These are phyloP conservation scores for Albula glossodonta DNA, from an alignment of 2,113 vertebrate species.

Conservation along the genomic window DNA sequence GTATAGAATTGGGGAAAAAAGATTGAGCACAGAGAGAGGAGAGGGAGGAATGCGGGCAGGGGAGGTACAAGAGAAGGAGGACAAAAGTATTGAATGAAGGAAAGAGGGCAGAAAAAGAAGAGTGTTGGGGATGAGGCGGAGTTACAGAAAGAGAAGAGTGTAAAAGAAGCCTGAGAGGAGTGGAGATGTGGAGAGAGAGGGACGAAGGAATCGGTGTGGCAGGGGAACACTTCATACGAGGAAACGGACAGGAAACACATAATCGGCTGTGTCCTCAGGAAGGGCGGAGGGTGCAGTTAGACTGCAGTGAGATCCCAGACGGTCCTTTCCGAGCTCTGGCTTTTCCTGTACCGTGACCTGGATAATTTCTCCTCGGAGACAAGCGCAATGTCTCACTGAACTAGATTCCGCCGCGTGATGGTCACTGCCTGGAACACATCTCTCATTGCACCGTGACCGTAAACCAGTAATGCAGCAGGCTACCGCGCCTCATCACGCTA, in stretches of 20 bases:
- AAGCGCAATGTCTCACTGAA: constrained; percentile 59
- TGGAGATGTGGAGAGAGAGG: background rate
- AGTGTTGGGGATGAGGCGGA: background rate
- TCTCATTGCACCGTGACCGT: background rate
- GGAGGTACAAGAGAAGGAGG: background rate
- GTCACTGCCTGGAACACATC: constrained; percentile 11
- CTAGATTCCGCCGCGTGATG: constrained; percentile 56
- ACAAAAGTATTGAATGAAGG: background rate
- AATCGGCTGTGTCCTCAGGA: too few species aligned
- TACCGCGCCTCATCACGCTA: background rate
- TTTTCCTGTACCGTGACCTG: constrained; percentile 66
- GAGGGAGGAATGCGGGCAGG: background rate
- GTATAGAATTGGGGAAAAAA: background rate
- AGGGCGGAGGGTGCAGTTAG: constrained; percentile 21
- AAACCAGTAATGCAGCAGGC: background rate
- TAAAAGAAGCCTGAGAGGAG: background rate
- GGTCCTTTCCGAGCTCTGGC: constrained; percentile 32
- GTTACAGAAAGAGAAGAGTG: background rate
- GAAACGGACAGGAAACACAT: too few species aligned
- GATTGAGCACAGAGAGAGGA: background rate
- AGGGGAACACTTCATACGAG: too few species aligned
- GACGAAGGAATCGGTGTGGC: too few species aligned
- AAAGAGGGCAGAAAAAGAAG: background rate
- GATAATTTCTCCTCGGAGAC: constrained; percentile 58
- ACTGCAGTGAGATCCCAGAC: constrained; percentile 23